phyloP scores from a whole-genome alignment of 2,113 vertebrate genomes.

The Brienomyrus brachyistius region DNA sequence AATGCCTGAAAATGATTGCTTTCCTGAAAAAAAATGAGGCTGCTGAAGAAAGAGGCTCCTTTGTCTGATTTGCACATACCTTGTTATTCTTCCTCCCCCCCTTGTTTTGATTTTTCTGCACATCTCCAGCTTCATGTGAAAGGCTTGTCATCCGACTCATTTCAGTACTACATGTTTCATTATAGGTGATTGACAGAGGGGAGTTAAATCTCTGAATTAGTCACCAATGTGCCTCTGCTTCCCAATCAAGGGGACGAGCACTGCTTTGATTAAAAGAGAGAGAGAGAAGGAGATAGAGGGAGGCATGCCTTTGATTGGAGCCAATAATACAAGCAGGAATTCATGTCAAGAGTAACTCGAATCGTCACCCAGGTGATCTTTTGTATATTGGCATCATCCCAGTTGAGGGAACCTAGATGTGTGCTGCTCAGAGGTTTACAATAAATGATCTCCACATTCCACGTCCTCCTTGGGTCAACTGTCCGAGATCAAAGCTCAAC shows the following conservation, averaged over 20 bases:
- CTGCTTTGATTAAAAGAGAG: slow-evolving; percentile 11
- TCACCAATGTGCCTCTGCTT: background rate
- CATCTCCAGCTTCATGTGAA: background rate
- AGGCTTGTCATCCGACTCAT: slow-evolving; percentile 9
- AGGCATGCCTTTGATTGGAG: background rate
- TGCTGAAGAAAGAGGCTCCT: background rate
- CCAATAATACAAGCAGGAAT: background rate
- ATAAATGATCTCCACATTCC: background rate
- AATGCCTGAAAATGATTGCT: background rate
- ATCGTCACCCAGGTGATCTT: background rate
- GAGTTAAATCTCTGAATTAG: slow-evolving; percentile 2
- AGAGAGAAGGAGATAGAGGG: background rate
- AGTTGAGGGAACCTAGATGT: background rate
- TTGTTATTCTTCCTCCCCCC: background rate
- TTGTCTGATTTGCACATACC: slow-evolving; percentile 5
- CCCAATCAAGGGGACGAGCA: slow-evolving; percentile 3
- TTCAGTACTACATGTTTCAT: slow-evolving; percentile 13
- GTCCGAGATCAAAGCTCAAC: background rate
- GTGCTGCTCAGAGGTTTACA: background rate
- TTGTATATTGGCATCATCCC: background rate
- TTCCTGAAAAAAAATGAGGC: background rate
- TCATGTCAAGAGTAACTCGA: background rate
- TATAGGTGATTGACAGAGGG: slow-evolving; percentile 13
- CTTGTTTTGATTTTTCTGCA: background rate
- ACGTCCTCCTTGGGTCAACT: background rate